Base-by-base conservation (phyloP, 2,113 vertebrate genomes). In the Siniperca knerii region DNA sequence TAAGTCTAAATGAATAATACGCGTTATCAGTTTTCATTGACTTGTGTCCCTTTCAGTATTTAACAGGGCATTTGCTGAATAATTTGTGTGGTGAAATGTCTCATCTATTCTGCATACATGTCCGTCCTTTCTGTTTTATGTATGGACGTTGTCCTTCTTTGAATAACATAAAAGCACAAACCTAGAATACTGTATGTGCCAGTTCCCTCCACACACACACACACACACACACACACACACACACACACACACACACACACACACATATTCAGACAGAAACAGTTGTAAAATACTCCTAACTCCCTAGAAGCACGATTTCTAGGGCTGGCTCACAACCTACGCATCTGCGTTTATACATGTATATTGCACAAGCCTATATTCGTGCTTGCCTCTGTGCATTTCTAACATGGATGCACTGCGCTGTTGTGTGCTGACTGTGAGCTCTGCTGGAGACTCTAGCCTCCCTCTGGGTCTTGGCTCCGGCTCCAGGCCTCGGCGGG, bases 401-500 rank as follows among this genome's bases (percentile, higher is more conserved):
- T 18, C 40, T 61, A 16, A 52, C 78, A 68, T 58, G 50, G 55
- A 70, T 87, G 65, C 37, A 6, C 61, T 55, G 62, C 60, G 13
- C 85, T 86, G 65, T 7, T 68, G 60, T 87, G 74, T 74, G 86
- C 82, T 87, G 90, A 83, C 64, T 90, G 71, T 11, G 61, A 87
- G 77, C 91, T 82, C 89, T 80, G 83, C 85, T 86, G 85, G 87
- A 90, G 87, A 90, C 84, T 82, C 61, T 35, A 92, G 87, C 88
- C 92, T 93, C 91, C 88, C 88, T 89, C 77, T 70, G 77, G 87
- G 88, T 73, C 82, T 85, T 87, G 84, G 89, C 90, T 88, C 67
- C 21, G 18, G 73, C 85, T 92, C 79, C 73, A 50, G 83, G 84
- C 55, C 75, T 83, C 37, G 23, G 81, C 70, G 74, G 85, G 79